A percentile compares a stretch with the other conserved stretches of the same genome.
These are phyloP conservation scores for Schizaphis graminum DNA, from an alignment of 2,888 invertebrate species.

Conservation along the genomic window DNA sequence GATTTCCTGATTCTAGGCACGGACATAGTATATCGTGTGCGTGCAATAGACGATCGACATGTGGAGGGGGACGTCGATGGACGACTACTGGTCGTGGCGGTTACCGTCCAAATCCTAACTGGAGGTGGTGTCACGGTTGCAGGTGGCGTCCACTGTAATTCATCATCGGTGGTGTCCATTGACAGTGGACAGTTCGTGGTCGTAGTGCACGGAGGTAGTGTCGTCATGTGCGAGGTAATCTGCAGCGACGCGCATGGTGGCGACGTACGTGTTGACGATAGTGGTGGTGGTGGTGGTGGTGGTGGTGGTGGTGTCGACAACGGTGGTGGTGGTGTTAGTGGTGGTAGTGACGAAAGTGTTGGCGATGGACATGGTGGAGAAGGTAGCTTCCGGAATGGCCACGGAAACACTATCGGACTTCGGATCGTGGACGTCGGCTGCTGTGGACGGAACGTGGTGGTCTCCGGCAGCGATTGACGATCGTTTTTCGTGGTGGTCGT, in stretches of 20 bases:
- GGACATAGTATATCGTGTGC: background rate
- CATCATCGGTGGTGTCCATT: background rate
- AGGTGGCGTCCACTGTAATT: background rate
- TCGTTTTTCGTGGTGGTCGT: background rate
- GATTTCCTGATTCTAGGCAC: background rate
- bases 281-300: background rate
- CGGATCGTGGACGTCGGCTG: background rate
- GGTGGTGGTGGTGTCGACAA: background rate
- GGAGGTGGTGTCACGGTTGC: background rate
- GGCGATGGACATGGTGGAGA: background rate
- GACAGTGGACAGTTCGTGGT: background rate
- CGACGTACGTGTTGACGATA: background rate
- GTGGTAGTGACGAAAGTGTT: background rate
- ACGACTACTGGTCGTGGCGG: background rate
- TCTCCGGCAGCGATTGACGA: background rate
- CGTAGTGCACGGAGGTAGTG: background rate
- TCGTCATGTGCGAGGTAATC: background rate
- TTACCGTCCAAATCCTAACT: background rate
- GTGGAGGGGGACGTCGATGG: background rate
- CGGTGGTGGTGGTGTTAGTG: background rate
- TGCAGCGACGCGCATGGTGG: background rate
- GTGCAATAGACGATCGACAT: background rate
- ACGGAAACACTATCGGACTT: background rate
- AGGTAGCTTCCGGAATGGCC: background rate
- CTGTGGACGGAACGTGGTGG: background rate